phyloP scores from a whole-genome alignment of 2,113 vertebrate genomes.

The Eurypyga helias region DNA sequence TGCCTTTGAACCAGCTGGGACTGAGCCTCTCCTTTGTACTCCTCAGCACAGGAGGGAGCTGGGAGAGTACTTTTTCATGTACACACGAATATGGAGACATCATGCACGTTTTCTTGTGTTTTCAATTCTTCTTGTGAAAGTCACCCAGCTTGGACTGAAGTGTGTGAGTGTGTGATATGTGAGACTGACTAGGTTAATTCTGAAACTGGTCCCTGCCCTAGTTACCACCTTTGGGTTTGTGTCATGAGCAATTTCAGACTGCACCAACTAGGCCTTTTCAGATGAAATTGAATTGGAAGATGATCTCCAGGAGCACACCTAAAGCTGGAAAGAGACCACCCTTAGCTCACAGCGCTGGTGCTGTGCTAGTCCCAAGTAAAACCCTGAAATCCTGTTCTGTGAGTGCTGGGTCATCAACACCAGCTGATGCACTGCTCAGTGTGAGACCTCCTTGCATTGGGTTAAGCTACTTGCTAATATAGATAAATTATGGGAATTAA shows the following conservation, averaged over 20 bases:
- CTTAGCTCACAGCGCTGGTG: neutral
- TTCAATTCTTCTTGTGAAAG: too few relatives aligned
- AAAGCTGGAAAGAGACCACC: neutral
- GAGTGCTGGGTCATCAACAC: neutral
- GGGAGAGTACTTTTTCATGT: neutral
- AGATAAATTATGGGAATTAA: neutral
- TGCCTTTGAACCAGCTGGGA: neutral
- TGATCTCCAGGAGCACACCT: neutral
- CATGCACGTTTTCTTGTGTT: fast-evolving
- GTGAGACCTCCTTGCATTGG: neutral
- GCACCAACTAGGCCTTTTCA: neutral
- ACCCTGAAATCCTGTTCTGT: neutral
- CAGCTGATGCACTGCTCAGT: neutral
- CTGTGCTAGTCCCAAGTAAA: neutral
- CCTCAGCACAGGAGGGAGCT: neutral
- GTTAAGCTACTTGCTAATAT: neutral
- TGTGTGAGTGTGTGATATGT: neutral
- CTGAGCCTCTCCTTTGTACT: neutral
- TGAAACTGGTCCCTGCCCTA: neutral
- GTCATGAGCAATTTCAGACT: neutral
- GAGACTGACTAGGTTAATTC: neutral
- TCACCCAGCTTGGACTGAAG: neutral
- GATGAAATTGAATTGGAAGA: neutral
- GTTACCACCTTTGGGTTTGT: neutral
- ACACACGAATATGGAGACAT: neutral